Conservation (phyloP, 2,113 vertebrate species). For the Leiothrix lutea region DNA sequence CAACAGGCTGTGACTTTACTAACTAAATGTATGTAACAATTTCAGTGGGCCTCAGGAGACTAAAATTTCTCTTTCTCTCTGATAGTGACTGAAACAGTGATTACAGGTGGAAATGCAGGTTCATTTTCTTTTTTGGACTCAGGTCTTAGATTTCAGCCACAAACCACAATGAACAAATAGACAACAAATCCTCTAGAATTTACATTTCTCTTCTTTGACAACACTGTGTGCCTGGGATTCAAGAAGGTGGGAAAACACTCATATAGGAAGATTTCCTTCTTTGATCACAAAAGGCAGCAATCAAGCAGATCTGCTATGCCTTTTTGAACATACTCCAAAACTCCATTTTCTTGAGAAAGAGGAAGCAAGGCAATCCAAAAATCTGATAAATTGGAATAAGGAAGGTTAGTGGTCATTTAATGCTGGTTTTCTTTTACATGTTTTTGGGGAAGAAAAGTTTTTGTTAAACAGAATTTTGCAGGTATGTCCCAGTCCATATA, state of each 20-base stretch:
- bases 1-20: background rate
- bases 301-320: background rate
- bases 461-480: background rate
- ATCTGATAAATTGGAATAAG: background rate
- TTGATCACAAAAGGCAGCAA: background rate
- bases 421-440: background rate
- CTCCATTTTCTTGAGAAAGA: background rate
- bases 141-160: background rate
- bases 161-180: fast-evolving
- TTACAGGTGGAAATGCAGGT: background rate
- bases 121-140: background rate
- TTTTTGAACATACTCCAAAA: background rate
- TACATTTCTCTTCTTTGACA: background rate
- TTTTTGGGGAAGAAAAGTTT: background rate
- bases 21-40: background rate
- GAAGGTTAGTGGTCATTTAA: background rate
- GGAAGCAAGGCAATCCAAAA: background rate
- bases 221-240: fast-evolving
- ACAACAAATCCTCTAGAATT: background rate
- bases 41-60: background rate
- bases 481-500: background rate
- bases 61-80: background rate
- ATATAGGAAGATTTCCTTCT: background rate
- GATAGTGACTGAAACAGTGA: background rate
- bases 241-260: background rate